Evolutionary conservation across 2,888 invertebrate species (phyloP).

Genomic region (Eilema griseolum): DNA sequence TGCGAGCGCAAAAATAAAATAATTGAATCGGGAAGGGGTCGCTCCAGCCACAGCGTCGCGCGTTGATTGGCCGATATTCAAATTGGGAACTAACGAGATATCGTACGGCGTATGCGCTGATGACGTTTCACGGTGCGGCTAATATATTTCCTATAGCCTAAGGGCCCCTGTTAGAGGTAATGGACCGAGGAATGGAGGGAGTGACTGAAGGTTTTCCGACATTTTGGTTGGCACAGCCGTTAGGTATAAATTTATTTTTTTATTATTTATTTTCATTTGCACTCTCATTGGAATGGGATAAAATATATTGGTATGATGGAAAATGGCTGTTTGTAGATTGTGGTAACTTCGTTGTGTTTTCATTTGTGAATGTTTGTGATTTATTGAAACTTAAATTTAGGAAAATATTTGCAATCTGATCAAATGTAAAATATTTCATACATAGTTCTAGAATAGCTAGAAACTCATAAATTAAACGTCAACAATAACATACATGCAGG

Average conservation of each 20-base stretch:
- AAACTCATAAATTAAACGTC: background rate
- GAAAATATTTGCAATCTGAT: background rate
- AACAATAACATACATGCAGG: conserved; percentile 22
- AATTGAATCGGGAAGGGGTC: conserved; percentile 76
- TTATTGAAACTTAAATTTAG: background rate
- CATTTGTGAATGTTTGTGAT: background rate
- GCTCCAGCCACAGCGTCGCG: conserved; percentile 65
- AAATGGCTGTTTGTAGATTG: background rate
- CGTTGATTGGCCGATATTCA: conserved; percentile 86
- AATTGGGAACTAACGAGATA: conserved; percentile 80
- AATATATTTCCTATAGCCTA: conserved; percentile 79
- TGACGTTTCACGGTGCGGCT: conserved; percentile 77
- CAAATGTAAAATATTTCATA: no score
- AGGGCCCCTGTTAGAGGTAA: conserved; percentile 67
- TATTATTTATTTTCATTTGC: conserved; percentile 27
- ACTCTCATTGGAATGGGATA: background rate
- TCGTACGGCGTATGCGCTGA: conserved; percentile 73
- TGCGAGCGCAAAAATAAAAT: conserved; percentile 63
- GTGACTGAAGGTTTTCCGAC: conserved; percentile 58
- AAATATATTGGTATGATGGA: conserved; percentile 4
- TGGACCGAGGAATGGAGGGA: conserved; percentile 76
- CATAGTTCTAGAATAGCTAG: no score
- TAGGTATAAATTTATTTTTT: conserved; percentile 39
- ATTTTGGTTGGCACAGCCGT: conserved; percentile 47
- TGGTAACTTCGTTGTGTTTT: background rate